phyloP scores from a whole-genome alignment of 1,140 invertebrate genomes.

The Bombus impatiens region DNA sequence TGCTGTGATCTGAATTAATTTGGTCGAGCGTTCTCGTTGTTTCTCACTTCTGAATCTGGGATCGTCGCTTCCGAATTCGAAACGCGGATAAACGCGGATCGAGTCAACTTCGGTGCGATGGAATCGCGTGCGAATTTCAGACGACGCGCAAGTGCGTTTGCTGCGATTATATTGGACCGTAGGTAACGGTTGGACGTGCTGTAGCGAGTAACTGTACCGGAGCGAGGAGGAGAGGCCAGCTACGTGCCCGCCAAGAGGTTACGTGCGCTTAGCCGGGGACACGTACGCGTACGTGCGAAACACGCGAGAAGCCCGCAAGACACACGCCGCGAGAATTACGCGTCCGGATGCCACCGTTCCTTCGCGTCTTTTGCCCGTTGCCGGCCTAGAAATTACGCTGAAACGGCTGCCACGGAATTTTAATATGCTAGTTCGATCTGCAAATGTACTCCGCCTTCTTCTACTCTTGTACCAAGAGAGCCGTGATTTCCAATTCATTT shows the following conservation, averaged over 20 bases:
- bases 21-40: constrained; percentile 11
- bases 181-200: constrained; percentile 65
- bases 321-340: constrained; percentile 43
- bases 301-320: constrained; percentile 26
- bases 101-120: background rate
- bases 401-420: too few species aligned
- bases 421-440: too few species aligned
- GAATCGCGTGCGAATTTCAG: background rate
- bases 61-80: background rate
- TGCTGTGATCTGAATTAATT: constrained; percentile 19
- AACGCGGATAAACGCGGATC: background rate
- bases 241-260: constrained; percentile 59
- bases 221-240: constrained; percentile 38
- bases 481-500: too few species aligned
- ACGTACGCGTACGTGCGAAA: constrained; percentile 43
- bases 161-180: constrained; percentile 57
- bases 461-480: too few species aligned
- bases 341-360: constrained; percentile 10
- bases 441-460: too few species aligned
- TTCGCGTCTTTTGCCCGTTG: background rate
- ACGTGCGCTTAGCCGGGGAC: constrained; percentile 48
- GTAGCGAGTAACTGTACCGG: constrained; percentile 64
- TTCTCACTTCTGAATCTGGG: background rate
- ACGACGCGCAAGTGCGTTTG: constrained; percentile 37
- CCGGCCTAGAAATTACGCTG: too few species aligned